Evolutionary conservation across 2,797 vertebrate species (phyloP), one percentile per base, ranked within the genome.

Genomic region (Enteromius unitaeniatus): DNA sequence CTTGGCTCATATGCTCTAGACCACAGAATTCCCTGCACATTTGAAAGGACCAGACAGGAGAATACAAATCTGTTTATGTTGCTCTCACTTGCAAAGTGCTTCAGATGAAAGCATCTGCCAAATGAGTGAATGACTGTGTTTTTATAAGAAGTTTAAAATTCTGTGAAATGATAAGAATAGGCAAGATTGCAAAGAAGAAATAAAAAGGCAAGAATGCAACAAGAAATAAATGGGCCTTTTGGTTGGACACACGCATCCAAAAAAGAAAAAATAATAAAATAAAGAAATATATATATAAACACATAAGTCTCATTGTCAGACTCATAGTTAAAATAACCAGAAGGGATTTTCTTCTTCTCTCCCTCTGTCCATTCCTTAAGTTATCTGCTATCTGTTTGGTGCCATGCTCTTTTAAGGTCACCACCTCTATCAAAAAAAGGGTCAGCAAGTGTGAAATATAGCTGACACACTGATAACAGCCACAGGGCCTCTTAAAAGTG

Each of bases 1-100:
- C 70, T 87, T 85, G 81, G 86, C 85, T 83, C 31, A 8, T 34
- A 81, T 79, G 60, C 74, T 80, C 67, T 42, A 68, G 72, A 53
- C 53, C 47, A 51, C 15, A 86, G 74, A 79, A 64, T 72, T 79
- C 31, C 64, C 64, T 49, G 42, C 28, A 79, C 49, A 70, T 60
- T 78, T 53, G 70, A 47, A 73, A 62, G 17, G 68, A 67, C 37
- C n/a, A 69, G 34, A 62, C 60, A 65, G 65, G 31, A 83, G 28
- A 68, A 40, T 23, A 69, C 37, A 78, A 58, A 84, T 37, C 28
- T 74, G 72, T n/a, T 53, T 53, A 21, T 47, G 47, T 65, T 49
- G 42, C 11, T 21, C 14, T 65, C 40, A 8, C 21, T 64, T 65
- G 6, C n/a, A 7, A 65, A n/a, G 6, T 1, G 23, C 23, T 62